Base-by-base conservation (phyloP, 2,888 invertebrate species). In the Philopedon plagiatum region DNA sequence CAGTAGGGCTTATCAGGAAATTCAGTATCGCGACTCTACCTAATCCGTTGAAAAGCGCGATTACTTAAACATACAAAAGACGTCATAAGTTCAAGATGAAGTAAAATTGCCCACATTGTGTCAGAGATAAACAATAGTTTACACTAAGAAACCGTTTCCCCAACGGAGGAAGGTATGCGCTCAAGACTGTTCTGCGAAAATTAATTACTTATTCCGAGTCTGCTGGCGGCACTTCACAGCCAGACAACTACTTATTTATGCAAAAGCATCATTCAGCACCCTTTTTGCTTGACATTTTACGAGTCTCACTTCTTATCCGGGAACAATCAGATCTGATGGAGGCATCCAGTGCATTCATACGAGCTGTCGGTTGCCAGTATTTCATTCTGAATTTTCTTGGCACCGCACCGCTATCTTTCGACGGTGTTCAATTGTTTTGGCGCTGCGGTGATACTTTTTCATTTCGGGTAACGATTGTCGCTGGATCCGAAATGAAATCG, bases 211-310 rank as follows among this genome's bases (percentile, higher is more conserved):
- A 60, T 67, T 49, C 67, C 58, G 23, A 29, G 60, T 60, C 67
- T 68, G 61, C 19, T 51, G 68, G 19, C 62, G 63, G 56, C 62
- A 46, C 63, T 68, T 68, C 68, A 26, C 68, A 63, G 62, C 63
- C 63, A 68, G 63, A 68, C 62, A 73, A 73, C 68, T 73, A 69
- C 73, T 69, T 73, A 73, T 73, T 73, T 73, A 73, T 73, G 73
- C 73, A 73, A 73, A 73, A 37, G 73, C 69, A 65, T 69, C 73
- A 65, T 69, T 73, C 73, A 68, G 65, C 73, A 65, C 73, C 73
- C 73, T 73, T 73, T 73, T 73, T 69, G 73, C 63, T 64, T 69
- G 69, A 73, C 72, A 62, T 67, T 66, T 67, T 72, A 67, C 73
- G 69, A 64, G 64, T 60, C 60, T 64, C 69, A 73, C 69, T 73